Conservation (phyloP, 1,140 invertebrate genomes). For the Habropoda laboriosa region DNA sequence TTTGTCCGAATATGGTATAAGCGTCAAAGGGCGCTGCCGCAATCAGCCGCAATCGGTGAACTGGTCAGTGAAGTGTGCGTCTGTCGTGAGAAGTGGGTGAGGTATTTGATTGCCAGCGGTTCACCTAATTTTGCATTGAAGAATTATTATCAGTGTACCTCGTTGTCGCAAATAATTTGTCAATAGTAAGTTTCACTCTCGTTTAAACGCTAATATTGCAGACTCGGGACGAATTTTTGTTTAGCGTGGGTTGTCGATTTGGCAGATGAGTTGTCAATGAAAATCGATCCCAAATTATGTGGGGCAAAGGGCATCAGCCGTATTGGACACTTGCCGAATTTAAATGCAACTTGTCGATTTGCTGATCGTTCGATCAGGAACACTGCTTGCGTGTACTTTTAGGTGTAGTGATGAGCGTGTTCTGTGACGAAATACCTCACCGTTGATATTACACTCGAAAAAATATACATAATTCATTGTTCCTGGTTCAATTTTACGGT, state of each 20-base stretch:
- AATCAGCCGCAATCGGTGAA: slow-evolving; percentile 60
- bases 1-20: slow-evolving; percentile 60
- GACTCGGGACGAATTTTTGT: background rate
- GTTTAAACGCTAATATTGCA: background rate
- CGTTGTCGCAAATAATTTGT: background rate
- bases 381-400: slow-evolving; percentile 3
- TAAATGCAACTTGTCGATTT: slow-evolving; percentile 64
- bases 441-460: slow-evolving; percentile 6
- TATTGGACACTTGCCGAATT: slow-evolving; percentile 74
- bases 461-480: background rate
- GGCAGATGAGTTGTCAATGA: slow-evolving; percentile 77
- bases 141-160: background rate
- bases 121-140: slow-evolving; percentile 27
- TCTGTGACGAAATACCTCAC: slow-evolving; percentile 20
- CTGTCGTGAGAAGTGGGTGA: slow-evolving; percentile 35
- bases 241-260: slow-evolving; percentile 64
- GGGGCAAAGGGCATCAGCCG: slow-evolving; percentile 77
- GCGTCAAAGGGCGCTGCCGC: slow-evolving; percentile 75
- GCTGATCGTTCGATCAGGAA: slow-evolving; percentile 61
- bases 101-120: slow-evolving; percentile 39
- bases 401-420: background rate
- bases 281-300: slow-evolving; percentile 76
- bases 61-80: slow-evolving; percentile 69
- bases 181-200: slow-evolving; percentile 13
- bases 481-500: background rate